Conservation (phyloP, 1,140 invertebrate species). For the Bombyx mori region ASM3026992v2 NC_085111.1:13716501-13717000, state of each 20-base stretch:
- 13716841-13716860: slow-evolving; percentile 29
- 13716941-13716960: slow-evolving; percentile 16
- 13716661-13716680: slow-evolving; percentile 67
- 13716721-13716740: slow-evolving; percentile 66
- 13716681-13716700: slow-evolving; percentile 64
- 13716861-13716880: slow-evolving; percentile 41
- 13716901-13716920: slow-evolving; percentile 65
- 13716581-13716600: slow-evolving; percentile 8
- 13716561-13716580: too few species aligned
- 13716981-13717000: slow-evolving; percentile 58
- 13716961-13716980: slow-evolving; percentile 52
- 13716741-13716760: slow-evolving; percentile 50
- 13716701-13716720: slow-evolving; percentile 70
- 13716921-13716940: slow-evolving; percentile 67
- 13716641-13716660: slow-evolving; percentile 56
- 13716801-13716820: slow-evolving; percentile 54
- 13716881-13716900: slow-evolving; percentile 63
- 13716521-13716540: too few species aligned
- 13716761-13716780: slow-evolving; percentile 56
- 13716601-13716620: slow-evolving; percentile 36
- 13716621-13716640: slow-evolving; percentile 45
- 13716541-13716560: too few species aligned
- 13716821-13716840: slow-evolving; percentile 35
- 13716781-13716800: slow-evolving; percentile 33
- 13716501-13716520: too few species aligned